Conservation (phyloP, 2,113 vertebrate species). For the Zingel zingel region DNA sequence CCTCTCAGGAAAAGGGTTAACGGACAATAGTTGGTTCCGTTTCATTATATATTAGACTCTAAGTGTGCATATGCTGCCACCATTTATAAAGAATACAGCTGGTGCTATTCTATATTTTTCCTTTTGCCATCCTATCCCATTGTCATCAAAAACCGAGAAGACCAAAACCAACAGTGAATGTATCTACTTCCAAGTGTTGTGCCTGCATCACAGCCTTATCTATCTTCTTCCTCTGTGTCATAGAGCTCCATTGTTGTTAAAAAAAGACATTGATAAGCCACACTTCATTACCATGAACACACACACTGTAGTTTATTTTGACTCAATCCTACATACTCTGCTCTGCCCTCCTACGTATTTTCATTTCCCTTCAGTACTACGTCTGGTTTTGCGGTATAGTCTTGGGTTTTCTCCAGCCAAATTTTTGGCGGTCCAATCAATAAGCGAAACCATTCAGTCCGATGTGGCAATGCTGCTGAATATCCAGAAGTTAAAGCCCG, state of each 20-base stretch:
- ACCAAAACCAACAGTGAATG: not conserved
- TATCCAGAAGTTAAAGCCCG: too few species aligned
- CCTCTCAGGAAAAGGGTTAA: slow-evolving; percentile 45
- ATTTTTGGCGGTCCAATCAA: too few species aligned
- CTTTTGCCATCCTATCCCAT: not conserved
- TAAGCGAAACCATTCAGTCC: too few species aligned
- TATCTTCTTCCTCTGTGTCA: not conserved
- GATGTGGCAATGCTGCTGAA: too few species aligned
- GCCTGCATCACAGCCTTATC: not conserved
- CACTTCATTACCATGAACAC: not conserved
- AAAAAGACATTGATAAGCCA: too few species aligned
- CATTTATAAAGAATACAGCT: not conserved
- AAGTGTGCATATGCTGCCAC: too few species aligned
- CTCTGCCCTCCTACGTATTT: too few species aligned
- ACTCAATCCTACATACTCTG: not conserved
- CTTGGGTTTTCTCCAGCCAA: too few species aligned
- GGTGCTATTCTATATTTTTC: not conserved
- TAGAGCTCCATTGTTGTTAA: not conserved
- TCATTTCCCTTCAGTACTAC: too few species aligned
- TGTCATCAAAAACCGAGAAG: too few species aligned
- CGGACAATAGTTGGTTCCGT: slow-evolving; percentile 13
- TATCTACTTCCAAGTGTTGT: not conserved
- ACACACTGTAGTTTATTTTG: not conserved
- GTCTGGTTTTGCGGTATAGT: too few species aligned
- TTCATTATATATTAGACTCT: slow-evolving; percentile 16